Base-by-base conservation (phyloP, 2,888 invertebrate species). In the Andrena praecox region DNA sequence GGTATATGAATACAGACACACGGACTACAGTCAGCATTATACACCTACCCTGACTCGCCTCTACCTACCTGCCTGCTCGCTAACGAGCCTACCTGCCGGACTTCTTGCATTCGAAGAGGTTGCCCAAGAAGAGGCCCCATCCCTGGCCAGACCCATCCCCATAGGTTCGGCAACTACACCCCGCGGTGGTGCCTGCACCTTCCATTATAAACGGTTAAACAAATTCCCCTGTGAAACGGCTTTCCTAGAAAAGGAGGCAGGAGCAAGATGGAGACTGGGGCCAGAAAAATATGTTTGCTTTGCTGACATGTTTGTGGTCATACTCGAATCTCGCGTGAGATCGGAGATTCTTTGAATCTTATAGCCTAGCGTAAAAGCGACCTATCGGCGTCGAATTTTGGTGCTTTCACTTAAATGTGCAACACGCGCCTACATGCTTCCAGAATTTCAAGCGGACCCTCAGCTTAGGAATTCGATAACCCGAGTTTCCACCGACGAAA, bases 41-140 rank as follows among this genome's bases (percentile, higher is more conserved):
- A 89, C 89, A 89, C 88, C 88, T 90, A 89, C 87, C 87, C 89
- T 89, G 88, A 85, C 88, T 88, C 84, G 85, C 80, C 84, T 83
- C 89, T 90, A 86, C 89, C 91, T 90, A 88, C 91, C 92, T 93
- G 93, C 93, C 93, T 93, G 92, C 90, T 91, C 90, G 92, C 92
- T 93, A 93, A 93, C 93, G 92, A 93, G 93, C 92, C 93, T 93
- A 93, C 93, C 92, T 93, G 93, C 93, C 92, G 92, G 91, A 93
- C 92, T 93, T 93, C 92, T 93, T 93, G 89, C 90, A 92, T 92
- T 91, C 90, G 90, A 89, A 90, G 89, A 91, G 91, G 89, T 89
- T 90, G 89, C 88, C 85, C 84, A 79, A 86, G 87, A 85, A 86
- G 82, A 76, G 79, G 62, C 66, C 78, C 78, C 77, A 80, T 82